Evolutionary conservation across 2,888 invertebrate species (phyloP).

Genomic region (Iselma pallidipennis): DNA sequence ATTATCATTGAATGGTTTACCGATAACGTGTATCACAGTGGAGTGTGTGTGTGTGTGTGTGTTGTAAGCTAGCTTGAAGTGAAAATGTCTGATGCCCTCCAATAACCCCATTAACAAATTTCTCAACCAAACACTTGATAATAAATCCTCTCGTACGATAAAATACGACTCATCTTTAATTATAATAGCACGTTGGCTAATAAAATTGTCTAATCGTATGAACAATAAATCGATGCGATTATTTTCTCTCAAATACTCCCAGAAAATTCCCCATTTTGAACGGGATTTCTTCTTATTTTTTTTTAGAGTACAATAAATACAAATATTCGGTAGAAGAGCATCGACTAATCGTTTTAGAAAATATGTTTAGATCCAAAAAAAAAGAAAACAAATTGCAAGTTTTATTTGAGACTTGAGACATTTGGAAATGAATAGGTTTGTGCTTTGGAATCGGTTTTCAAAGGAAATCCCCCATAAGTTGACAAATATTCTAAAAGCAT

Average conservation of each 20-base stretch:
- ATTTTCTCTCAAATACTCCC: too few relatives aligned
- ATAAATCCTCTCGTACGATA: neutral
- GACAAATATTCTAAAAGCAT: neutral
- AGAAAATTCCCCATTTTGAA: too few relatives aligned
- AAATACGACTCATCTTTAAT: too few relatives aligned
- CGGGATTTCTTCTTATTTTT: too few relatives aligned
- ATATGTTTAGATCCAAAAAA: neutral
- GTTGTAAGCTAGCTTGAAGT: slow-evolving; percentile 21
- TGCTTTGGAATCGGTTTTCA: neutral
- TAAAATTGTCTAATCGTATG: too few relatives aligned
- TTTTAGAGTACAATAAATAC: too few relatives aligned
- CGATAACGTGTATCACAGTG: slow-evolving; percentile 19
- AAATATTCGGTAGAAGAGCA: too few relatives aligned
- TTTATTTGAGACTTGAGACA: neutral
- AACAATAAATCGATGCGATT: too few relatives aligned
- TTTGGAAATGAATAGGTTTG: neutral
- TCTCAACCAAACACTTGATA: slow-evolving; percentile 21
- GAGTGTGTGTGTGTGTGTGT: too few relatives aligned
- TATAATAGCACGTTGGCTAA: too few relatives aligned
- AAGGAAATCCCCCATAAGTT: neutral
- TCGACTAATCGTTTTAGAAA: too few relatives aligned
- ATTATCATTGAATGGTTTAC: slow-evolving; percentile 16
- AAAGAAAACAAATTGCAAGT: too few relatives aligned
- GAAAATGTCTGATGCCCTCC: slow-evolving; percentile 19
- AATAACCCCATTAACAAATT: slow-evolving; percentile 23